Base-by-base conservation (phyloP, 1,140 invertebrate genomes). In the Drosophila repletoides region DNA sequence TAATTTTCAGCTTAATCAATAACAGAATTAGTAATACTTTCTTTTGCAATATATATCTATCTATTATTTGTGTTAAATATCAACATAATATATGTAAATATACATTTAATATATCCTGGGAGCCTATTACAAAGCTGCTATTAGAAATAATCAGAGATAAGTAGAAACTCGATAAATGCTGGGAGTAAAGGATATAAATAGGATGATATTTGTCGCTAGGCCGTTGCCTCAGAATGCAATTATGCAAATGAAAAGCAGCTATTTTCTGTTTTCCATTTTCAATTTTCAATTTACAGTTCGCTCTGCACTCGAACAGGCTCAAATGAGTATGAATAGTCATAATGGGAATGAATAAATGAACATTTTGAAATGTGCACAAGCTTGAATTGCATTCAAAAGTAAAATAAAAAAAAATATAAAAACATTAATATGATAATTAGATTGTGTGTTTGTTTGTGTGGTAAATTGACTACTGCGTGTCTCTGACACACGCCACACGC, bases 391-490 rank as follows among this genome's bases (percentile, higher is more conserved):
- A 34, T 49, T 29, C 12, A 34, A 55, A 45, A n/a, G n/a, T n/a
- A 17, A 4, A 22, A 46, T 45, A 7, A 7, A 7, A 33, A 1
- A n/a, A 34, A 56, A 46, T 38, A 34, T 6, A 36, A 41, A 43
- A n/a, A n/a, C n/a, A n/a, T n/a, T 34, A 36, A 45, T 52, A 60
- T 60, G 21, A 33, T 53, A 61, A 61, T 52, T 14, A 28, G 19
- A 24, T 14, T 19, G n/a, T 14, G 6, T 49, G n/a, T n/a, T n/a
- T n/a, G n/a, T 9, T 22, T 46, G 7, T 29, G 9, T 29, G 7
- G 5, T 5, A 46, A 19, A 29, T 10, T 31, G 9, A 29, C 0
- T 15, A 26, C 15, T 12, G 7, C 29, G 14, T 48, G 45, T 5
- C 4, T 15, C 36, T 2, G 2, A 5, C 28, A 41, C 12, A 21